Conservation (phyloP, 2,888 invertebrate genomes). For the Germaria angustata region DNA sequence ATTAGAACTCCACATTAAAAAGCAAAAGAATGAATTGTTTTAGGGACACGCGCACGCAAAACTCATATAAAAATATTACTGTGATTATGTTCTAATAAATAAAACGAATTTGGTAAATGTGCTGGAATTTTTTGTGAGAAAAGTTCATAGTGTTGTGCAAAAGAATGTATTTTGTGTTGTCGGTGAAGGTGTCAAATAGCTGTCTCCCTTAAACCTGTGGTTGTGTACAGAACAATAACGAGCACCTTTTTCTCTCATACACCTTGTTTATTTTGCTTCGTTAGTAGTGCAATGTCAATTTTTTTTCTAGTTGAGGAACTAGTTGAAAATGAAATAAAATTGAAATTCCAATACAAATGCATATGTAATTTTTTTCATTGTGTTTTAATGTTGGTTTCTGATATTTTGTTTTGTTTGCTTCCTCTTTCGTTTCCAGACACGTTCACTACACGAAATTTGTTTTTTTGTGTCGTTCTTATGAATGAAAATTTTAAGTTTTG, state of each 20-base stretch:
- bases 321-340: conserved; percentile 34
- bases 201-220: conserved; percentile 52
- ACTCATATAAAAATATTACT: neutral
- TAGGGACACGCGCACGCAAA: neutral
- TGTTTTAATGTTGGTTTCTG: conserved; percentile 3
- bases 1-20: neutral
- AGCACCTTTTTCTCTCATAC: conserved; percentile 28
- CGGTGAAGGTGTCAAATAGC: conserved; percentile 18
- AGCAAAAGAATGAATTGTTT: neutral
- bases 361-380: conserved; percentile 7
- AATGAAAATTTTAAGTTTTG: conserved; percentile 56
- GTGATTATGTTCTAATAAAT: neutral
- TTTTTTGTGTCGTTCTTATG: conserved; percentile 49
- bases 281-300: conserved; percentile 52
- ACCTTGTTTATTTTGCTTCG: conserved; percentile 50
- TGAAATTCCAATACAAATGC: conserved; percentile 68
- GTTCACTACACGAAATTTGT: conserved; percentile 30
- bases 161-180: conserved; percentile 51
- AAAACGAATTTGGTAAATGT: neutral
- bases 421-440: conserved; percentile 9
- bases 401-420: conserved; percentile 37
- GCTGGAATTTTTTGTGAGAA: conserved; percentile 40
- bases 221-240: neutral
- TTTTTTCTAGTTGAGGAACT: conserved; percentile 40
- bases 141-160: conserved; percentile 38